Conservation (phyloP, 2,113 vertebrate species). For the Seriola rivoliana region DNA sequence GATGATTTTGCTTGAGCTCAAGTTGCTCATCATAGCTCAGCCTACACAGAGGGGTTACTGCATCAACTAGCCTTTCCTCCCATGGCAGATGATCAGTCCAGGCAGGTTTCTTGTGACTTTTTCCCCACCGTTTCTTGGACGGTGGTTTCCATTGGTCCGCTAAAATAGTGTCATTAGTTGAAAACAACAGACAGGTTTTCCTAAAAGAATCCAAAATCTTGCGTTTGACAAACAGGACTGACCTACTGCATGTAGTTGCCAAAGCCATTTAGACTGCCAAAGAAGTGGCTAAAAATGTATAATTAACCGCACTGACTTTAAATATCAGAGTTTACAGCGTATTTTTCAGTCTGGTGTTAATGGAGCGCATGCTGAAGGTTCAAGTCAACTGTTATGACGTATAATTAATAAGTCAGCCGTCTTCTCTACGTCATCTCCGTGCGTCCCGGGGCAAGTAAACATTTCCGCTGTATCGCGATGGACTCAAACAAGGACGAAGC, state of each 20-base stretch:
- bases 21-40: constrained; percentile 89
- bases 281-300: background rate
- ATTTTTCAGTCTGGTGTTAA: background rate
- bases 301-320: background rate
- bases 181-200: constrained; percentile 28
- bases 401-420: background rate
- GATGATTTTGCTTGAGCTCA: constrained; percentile 86
- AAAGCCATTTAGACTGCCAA: constrained; percentile 45
- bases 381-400: constrained; percentile 33
- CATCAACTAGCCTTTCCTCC: constrained; percentile 84
- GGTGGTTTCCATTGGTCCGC: background rate
- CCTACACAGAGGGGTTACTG: constrained; percentile 88
- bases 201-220: background rate
- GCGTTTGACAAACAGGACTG: constrained; percentile 21
- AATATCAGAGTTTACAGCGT: too few relatives aligned
- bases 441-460: constrained; percentile 79
- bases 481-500: constrained; percentile 99
- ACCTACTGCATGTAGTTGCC: constrained; percentile 15
- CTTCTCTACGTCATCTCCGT: constrained; percentile 55
- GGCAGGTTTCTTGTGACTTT: constrained; percentile 14
- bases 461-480: constrained; percentile 88
- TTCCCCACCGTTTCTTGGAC: constrained; percentile 42
- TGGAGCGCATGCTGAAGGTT: background rate
- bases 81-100: constrained; percentile 60
- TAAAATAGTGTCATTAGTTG: background rate